Conservation (phyloP, 2,113 vertebrate genomes). For the Gambusia holbrooki region DNA sequence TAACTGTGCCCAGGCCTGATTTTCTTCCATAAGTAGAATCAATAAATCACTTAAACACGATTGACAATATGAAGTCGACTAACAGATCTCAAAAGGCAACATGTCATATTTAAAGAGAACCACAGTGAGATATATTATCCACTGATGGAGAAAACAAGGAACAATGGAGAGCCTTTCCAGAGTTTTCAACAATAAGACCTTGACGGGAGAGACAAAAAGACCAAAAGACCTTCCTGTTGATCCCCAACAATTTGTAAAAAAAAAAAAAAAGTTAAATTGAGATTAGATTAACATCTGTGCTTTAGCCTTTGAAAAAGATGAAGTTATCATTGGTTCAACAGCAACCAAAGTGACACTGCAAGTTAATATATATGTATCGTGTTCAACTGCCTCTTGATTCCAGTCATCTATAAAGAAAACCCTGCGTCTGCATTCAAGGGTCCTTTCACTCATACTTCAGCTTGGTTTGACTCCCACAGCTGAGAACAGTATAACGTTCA, state of each 20-base stretch:
- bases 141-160: not conserved
- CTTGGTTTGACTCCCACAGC: not conserved
- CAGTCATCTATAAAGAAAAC: conserved; percentile 27
- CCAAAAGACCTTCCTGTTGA: too few relatives aligned
- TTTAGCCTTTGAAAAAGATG: conserved; percentile 42
- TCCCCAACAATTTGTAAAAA: too few relatives aligned
- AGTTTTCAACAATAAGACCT: not conserved
- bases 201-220: too few relatives aligned
- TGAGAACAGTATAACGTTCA: not conserved
- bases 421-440: conserved; percentile 6
- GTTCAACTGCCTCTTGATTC: conserved; percentile 30
- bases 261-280: not conserved
- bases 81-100: not conserved
- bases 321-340: conserved; percentile 29
- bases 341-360: not conserved
- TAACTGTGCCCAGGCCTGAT: not conserved
- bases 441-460: conserved; percentile 1
- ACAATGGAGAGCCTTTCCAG: not conserved
- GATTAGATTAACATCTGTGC: conserved; percentile 30
- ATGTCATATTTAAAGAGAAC: too few relatives aligned
- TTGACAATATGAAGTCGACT: not conserved
- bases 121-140: not conserved
- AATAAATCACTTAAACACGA: not conserved
- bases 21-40: not conserved
- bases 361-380: not conserved